Base-by-base conservation (phyloP, 53 echinoderm and acorn worm genomes). In the Arbacia lixula region DNA sequence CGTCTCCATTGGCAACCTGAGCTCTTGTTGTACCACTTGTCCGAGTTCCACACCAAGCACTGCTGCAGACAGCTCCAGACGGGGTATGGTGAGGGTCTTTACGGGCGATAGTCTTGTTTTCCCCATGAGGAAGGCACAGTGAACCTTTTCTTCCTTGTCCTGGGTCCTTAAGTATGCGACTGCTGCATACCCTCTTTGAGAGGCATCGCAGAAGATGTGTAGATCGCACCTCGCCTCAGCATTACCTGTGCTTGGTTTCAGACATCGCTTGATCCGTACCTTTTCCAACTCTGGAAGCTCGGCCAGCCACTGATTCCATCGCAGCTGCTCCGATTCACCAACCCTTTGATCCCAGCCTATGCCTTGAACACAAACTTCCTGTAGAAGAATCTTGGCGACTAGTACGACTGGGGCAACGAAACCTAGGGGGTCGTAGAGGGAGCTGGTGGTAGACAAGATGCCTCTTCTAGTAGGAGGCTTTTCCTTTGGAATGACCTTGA, bases 351-450 rank as follows among this genome's bases (percentile, higher is more conserved):
- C 88, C 91, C 91, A 91, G 60, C 85, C 68, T 36, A 78, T 40
- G 50, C 41, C 69, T 50, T 69, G 46, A 19, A 52, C 38, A 25
- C 91, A 88, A 11, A 91, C 54, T 52, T 85, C 85, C 29, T 88
- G 91, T 10, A 88, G 71, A 12, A 88, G 68, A 30, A 85, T 85
- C 55, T 91, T 91, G 20, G 85, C 91, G 20, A 63, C 57, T 34
- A 88, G 36, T 2, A 84, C 50, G 50, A 83, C 83, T 3, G 91
- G 91, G 34, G 84, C 88, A 5, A 62, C 88, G 60, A 91, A 73
- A 26, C 87, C 91, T 34, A 91, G 32, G 16, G 84, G 87, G 33
- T 91, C 91, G 84, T 85, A 88, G 5, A 91, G 26, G 1, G 88
- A 88, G 34, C 88, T 88, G 1, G 80, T 60, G 14, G 60, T 57